Conservation (phyloP, 2,888 invertebrate genomes). For the Linnaemya tessellans region DNA sequence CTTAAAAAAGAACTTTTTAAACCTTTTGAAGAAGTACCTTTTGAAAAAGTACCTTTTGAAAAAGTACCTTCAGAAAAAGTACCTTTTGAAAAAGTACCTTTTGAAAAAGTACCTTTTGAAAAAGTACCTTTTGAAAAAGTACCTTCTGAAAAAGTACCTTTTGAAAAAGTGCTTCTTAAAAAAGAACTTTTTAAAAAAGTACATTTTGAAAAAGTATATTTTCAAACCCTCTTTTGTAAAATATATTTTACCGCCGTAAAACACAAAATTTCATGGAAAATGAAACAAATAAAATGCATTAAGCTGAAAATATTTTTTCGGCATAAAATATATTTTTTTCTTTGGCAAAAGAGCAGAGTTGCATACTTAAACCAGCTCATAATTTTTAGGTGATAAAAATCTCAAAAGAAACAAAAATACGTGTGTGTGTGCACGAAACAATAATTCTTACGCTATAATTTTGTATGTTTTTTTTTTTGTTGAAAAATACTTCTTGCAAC, state of each 20-base stretch:
- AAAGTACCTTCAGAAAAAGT: not conserved
- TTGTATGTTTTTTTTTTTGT: not conserved
- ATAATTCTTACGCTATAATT: slow-evolving; percentile 26
- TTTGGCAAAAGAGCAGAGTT: slow-evolving; percentile 17
- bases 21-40: not conserved
- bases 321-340: slow-evolving; percentile 20
- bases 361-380: slow-evolving; percentile 51
- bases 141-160: not conserved
- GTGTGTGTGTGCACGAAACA: slow-evolving; percentile 7
- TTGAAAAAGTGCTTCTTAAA: not conserved
- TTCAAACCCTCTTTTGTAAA: not conserved
- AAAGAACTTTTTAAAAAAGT: not conserved
- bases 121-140: not conserved
- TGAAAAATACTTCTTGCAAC: slow-evolving; percentile 10
- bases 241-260: not conserved
- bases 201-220: not conserved
- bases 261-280: slow-evolving; percentile 6
- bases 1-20: not conserved
- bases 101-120: not conserved
- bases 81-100: not conserved
- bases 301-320: slow-evolving; percentile 33
- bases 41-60: not conserved
- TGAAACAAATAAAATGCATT: not conserved
- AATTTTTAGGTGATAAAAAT: slow-evolving; percentile 63
- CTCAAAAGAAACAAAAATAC: slow-evolving; percentile 36